Evolutionary conservation across 2,113 vertebrate species (phyloP), one percentile per base, ranked within the genome.

Genomic region (Girardinichthys multiradiatus): DNA sequence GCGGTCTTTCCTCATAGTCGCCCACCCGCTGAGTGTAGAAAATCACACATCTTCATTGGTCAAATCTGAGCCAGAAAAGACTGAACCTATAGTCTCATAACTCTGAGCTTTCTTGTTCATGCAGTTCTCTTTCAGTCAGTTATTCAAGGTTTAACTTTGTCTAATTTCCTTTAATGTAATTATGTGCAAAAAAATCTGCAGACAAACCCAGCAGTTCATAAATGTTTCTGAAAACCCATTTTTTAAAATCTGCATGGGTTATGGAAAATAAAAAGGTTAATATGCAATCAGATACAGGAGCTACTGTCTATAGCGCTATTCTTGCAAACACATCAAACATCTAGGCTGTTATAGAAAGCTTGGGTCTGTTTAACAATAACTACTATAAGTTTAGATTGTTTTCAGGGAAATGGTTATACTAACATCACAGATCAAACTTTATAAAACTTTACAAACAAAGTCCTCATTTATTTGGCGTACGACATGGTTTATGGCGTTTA

Each of bases 11-110:
- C n/a, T n/a, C n/a, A n/a, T n/a, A n/a, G n/a, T n/a, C 66, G 37
- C 67, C 42, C 54, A 60, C 74, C 30, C 70, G 68, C 45, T 57
- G 59, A 67, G 60, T 72, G 58, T 59, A 48, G 77, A 39, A 74
- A 76, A 69, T 29, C 48, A 70, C 69, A 75, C 65, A 64, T 67
- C 79, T 26, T 72, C 42, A 45, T 60, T 70, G 42, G 42, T 39
- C 19, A 1, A 74, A 51, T 30, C 26, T 2, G 65, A 51, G 19
- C 13, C n/a, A 63, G 14, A 24, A n/a, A n/a, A n/a, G 72, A 33
- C 29, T 11, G 45, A 8, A 24, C 17, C 26, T 8, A 9, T 12
- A 39, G 28, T 28, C 10, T 21, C n/a, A n/a, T n/a, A n/a, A n/a
- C n/a, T n/a, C 17, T 11, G 21, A n/a, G 4, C 2, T 72, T 58